These are phyloP conservation scores for Chironex yamaguchii DNA, from an alignment of 30 jellyfish, hydroid and myxozoan species.

Conservation along the genomic window DNA sequence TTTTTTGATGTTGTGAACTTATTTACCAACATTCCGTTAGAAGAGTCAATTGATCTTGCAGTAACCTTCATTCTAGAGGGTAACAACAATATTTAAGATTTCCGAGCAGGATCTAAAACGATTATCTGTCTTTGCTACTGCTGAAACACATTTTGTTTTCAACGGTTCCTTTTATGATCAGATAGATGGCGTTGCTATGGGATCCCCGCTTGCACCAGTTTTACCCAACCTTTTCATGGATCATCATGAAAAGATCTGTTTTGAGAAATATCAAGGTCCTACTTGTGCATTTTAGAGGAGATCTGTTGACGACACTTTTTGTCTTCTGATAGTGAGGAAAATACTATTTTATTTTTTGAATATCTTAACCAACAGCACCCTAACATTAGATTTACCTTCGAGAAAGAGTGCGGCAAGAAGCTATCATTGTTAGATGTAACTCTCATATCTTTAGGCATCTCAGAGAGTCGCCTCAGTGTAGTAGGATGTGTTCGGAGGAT, in stretches of 20 bases:
- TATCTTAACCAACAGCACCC: conserved; percentile 27
- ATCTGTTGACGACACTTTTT: conserved; percentile 62
- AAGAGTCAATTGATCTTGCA: conserved; percentile 2
- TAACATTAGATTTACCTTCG: conserved; percentile 31
- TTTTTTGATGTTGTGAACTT: conserved; percentile 4
- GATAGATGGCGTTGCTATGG: conserved; percentile 72
- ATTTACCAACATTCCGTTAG: conserved; percentile 15
- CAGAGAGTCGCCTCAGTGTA: too few species aligned
- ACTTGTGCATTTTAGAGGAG: conserved; percentile 29
- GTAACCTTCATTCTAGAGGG: neutral
- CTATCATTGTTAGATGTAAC: conserved; percentile 36
- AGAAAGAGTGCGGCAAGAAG: neutral
- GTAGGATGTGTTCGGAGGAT: too few species aligned
- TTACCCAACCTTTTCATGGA: too few species aligned
- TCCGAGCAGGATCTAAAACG: too few species aligned
- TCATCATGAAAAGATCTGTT: conserved; percentile 24
- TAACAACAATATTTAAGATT: neutral
- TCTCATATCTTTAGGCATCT: too few species aligned
- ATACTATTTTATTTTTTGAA: neutral
- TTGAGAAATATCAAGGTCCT: conserved; percentile 4
- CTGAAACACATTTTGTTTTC: conserved; percentile 12
- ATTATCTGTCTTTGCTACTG: conserved; percentile 2
- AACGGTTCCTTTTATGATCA: conserved; percentile 29
- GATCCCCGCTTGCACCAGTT: conserved; percentile 65
- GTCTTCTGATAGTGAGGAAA: neutral